Evolutionary conservation across 2,797 vertebrate genomes (phyloP).

Genomic region (Podarcis siculus): DNA sequence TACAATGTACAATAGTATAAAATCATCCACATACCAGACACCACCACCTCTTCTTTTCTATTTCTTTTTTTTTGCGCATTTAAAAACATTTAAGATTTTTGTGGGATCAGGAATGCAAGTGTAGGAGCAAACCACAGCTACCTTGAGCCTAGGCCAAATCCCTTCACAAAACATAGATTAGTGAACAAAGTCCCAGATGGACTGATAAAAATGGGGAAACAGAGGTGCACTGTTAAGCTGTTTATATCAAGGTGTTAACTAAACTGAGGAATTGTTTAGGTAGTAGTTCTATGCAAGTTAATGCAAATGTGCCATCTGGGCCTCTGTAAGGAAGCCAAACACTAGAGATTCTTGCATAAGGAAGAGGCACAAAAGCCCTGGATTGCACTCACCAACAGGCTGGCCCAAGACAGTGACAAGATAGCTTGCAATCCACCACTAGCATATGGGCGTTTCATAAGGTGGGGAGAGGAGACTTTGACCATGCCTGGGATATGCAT

Average conservation of each 20-base stretch:
- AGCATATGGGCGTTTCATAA: neutral
- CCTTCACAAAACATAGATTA: slow-evolving; percentile 23
- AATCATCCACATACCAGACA: neutral
- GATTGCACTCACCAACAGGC: neutral
- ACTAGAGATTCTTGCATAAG: neutral
- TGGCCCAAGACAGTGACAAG: neutral
- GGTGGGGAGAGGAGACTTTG: neutral
- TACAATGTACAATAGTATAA: too few relatives aligned
- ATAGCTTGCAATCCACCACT: too few relatives aligned
- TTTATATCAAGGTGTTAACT: slow-evolving; percentile 2
- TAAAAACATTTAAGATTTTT: slow-evolving; percentile 21
- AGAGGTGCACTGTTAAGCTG: slow-evolving; percentile 7
- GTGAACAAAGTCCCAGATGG: neutral
- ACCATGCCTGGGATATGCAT: neutral
- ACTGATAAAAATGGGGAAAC: slow-evolving; percentile 2
- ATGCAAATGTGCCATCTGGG: neutral
- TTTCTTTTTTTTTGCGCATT: too few relatives aligned
- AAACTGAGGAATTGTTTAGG: neutral
- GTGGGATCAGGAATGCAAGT: neutral
- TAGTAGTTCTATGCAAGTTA: neutral
- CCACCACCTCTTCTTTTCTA: too few relatives aligned
- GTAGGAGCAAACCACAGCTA: neutral
- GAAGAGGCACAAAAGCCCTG: too few relatives aligned
- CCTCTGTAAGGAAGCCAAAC: neutral
- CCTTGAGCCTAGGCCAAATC: neutral